Conservation (phyloP, 2,113 vertebrate genomes). For the Tragelaphus strepsiceros region DNA sequence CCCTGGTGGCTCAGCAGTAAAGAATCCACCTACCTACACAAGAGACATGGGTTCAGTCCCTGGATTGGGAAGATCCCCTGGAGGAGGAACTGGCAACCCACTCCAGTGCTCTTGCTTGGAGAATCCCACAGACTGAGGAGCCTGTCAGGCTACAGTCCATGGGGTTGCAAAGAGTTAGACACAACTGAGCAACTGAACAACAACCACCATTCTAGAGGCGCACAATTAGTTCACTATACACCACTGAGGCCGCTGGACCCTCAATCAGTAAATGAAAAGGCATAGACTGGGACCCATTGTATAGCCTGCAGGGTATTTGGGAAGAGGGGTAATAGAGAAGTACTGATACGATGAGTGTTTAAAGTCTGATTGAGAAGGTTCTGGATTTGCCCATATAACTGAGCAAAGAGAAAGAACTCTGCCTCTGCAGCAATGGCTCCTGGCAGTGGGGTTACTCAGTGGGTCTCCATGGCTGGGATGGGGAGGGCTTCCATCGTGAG, state of each 20-base stretch:
- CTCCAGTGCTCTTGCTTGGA: background rate
- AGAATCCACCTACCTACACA: background rate
- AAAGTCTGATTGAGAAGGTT: background rate
- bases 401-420: background rate
- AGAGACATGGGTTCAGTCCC: background rate
- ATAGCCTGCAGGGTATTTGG: background rate
- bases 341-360: background rate
- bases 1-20: background rate
- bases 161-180: background rate
- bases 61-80: background rate
- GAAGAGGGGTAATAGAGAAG: background rate
- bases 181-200: background rate
- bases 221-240: background rate
- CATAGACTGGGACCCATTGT: background rate
- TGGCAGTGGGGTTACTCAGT: too few species aligned
- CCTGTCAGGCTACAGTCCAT: background rate
- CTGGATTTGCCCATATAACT: background rate
- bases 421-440: background rate
- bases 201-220: background rate
- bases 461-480: rapidly evolving
- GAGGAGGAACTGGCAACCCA: background rate
- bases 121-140: background rate
- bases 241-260: background rate
- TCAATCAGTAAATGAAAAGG: background rate
- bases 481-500: rapidly evolving